phyloP scores from a whole-genome alignment of 2,797 vertebrate genomes.

The Pangasius krempfi region DNA sequence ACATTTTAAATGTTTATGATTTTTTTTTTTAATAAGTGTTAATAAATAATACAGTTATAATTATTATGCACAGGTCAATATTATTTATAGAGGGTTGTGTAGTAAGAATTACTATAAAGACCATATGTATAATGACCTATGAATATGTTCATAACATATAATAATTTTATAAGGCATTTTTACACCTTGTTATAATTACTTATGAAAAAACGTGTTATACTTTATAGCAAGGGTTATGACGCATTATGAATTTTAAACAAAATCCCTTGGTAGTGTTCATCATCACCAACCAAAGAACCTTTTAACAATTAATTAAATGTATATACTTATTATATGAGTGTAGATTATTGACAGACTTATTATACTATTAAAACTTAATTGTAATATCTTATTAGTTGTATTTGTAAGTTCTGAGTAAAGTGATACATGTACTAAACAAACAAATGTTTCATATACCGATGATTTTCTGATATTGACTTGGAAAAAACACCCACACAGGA shows the following conservation, averaged over 20 bases:
- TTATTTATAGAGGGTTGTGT: neutral
- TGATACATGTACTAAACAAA: neutral
- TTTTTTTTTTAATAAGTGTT: neutral
- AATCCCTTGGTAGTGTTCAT: neutral
- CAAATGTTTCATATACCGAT: neutral
- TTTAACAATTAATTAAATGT: neutral
- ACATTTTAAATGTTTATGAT: neutral
- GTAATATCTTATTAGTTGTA: neutral
- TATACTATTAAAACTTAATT: neutral
- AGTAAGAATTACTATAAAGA: neutral
- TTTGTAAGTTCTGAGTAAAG: neutral
- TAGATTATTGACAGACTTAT: neutral
- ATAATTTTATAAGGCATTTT: neutral
- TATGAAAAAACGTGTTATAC: neutral
- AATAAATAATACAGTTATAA: neutral
- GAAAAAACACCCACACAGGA: neutral
- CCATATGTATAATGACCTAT: neutral
- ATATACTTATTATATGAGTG: neutral
- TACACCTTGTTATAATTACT: neutral
- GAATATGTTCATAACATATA: neutral
- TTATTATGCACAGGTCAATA: neutral
- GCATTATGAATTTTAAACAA: neutral
- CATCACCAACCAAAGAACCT: neutral
- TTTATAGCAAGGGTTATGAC: neutral
- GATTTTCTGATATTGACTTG: neutral